Evolutionary conservation across 2,888 invertebrate species (phyloP), one percentile per base, ranked within the genome.

Genomic region (Coecobrya sp.): DNA sequence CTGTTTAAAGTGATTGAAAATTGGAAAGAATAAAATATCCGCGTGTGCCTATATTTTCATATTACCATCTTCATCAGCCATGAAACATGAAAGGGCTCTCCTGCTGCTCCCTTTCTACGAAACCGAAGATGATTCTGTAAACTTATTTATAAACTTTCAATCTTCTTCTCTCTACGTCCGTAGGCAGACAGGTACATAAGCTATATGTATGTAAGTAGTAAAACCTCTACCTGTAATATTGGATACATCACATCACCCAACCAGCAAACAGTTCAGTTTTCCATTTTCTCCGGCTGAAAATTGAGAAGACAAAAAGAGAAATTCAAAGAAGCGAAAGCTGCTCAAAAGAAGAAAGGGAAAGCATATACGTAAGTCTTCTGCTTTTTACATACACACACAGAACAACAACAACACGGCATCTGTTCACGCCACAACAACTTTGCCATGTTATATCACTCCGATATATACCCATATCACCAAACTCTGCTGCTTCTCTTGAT

Each of bases 1-100:
- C n/a, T 55, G 27, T 36, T n/a, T 25, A 81, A 81, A 81, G 55
- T 76, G 81, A 81, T 30, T 81, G 81, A 81, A 79, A 49, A 25
- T 79, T 76, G 16, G 8, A 11, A 45, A 10, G 27, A 55, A 10
- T 11, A 81, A 30, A 30, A 59, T 59, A 59, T 1, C n/a, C 10
- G 13, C n/a, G n/a, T n/a, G n/a, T n/a, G n/a, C 11, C 49, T 49
- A 49, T 49, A 70, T 42, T 70, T n/a, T 42, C 70, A 42, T 70
- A 42, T 70, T 36, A 70, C 19, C 27, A 70, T 70, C n/a, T 10
- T 11, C 7, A n/a, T n/a, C 68, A 30, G 30, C 36, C 36, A 42
- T 19, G n/a, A 36, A 70, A 70, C 70, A 36, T 70, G 70, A 70
- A 70, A 70, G 70, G 70, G 70, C 36, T 36, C 70, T 70, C 36